phyloP scores from a whole-genome alignment of 1,140 invertebrate species.

The Cotesia glomerata region DNA sequence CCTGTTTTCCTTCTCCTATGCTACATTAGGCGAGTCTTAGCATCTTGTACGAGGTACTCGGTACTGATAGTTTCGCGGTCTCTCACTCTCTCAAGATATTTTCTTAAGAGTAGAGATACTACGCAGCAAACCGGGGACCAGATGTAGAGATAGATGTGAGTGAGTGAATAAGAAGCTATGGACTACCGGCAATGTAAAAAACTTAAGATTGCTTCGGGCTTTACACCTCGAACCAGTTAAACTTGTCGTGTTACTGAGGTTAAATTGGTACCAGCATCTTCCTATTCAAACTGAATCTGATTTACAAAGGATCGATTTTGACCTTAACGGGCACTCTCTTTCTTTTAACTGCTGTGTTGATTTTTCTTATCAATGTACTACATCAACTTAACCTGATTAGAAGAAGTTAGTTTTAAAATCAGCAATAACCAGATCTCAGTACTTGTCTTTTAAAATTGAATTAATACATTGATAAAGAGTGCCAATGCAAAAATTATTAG shows the following conservation, averaged over 20 bases:
- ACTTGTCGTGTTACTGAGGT: conserved; percentile 54
- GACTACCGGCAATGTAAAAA: conserved; percentile 54
- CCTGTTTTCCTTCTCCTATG: background rate
- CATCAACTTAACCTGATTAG: too few relatives aligned
- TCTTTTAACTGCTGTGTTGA: too few relatives aligned
- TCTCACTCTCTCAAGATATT: conserved; percentile 8
- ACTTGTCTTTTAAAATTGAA: too few relatives aligned
- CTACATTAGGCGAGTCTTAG: background rate
- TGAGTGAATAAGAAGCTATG: conserved; percentile 14
- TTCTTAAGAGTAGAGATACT: background rate
- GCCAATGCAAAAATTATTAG: too few relatives aligned
- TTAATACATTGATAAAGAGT: too few relatives aligned
- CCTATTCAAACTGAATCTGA: too few relatives aligned
- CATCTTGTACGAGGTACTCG: background rate
- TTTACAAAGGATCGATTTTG: too few relatives aligned
- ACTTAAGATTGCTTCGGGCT: conserved; percentile 55
- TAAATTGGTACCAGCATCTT: conserved; percentile 34
- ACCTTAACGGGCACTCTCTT: too few relatives aligned
- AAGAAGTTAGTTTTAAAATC: too few relatives aligned
- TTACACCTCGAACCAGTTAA: conserved; percentile 62
- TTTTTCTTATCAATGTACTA: too few relatives aligned
- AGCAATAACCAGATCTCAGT: too few relatives aligned
- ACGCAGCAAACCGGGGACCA: too few relatives aligned
- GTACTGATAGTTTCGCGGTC: background rate
- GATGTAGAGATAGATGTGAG: background rate